Evolutionary conservation across 2,113 vertebrate genomes (phyloP), one percentile per base, ranked within the genome.

Genomic region (Progne subis): DNA sequence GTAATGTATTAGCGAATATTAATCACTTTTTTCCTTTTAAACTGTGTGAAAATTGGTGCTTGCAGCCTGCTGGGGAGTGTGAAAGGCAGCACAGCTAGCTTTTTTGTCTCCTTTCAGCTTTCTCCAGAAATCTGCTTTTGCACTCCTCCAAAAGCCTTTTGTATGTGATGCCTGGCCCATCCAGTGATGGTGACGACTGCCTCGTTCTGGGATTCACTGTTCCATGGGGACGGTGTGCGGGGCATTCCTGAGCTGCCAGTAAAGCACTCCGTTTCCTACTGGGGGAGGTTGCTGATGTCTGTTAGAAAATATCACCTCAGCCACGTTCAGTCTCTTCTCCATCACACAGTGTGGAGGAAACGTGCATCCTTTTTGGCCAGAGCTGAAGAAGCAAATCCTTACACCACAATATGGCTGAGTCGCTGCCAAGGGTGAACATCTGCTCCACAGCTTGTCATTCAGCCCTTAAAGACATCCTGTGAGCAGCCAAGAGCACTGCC

Each of bases 391-490:
- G 85, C 71, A 52, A 60, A 81, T 17, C 0, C 52, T 47, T 64
- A 24, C 24, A 19, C 20, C 52, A 18, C 41, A 46, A 63, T n/a
- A 39, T 28, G 71, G 67, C 89, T 92, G 87, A 23, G 59, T 7
- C 14, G 21, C 79, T 93, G 90, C 93, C 94, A 94, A 61, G 76
- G 71, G 32, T 56, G 75, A 93, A 92, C 93, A 91, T 94, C 94
- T 96, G 93, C 82, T 90, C 85, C 57, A 68, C 79, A 92, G 95
- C 75, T 94, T 91, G 68, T 90, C 87, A 56, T 76, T 80, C 71
- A 70, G 79, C 82, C 74, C 79, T 71, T 65, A 25, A 63, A 91
- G 79, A 21, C 0, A 0, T 70, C 41, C 82, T 84, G 74, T 8
- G 37, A 91, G 83, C 72, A 49, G 83, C 94, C 72, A 78, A 31